These are phyloP conservation scores for Hypomesus transpacificus DNA, from an alignment of 2,113 vertebrate genomes.

Conservation along the genomic window DNA sequence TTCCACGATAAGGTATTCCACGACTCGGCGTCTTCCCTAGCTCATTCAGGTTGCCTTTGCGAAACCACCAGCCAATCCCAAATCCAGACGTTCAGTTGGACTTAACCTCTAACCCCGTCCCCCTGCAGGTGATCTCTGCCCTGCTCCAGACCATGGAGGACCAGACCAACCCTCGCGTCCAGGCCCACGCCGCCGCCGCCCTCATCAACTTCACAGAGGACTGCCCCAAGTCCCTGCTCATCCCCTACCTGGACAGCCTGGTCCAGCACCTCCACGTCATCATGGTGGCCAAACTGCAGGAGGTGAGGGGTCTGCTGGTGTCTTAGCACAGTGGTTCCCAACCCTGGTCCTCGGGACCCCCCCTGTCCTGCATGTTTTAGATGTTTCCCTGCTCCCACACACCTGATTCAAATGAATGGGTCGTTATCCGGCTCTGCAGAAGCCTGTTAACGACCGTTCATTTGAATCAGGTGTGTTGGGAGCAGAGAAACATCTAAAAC, in stretches of 20 bases:
- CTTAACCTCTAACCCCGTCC: not conserved
- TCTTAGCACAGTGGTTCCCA: no score
- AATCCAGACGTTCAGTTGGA: not conserved
- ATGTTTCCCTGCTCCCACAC: no score
- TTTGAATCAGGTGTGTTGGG: no score
- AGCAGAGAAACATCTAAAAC: no score
- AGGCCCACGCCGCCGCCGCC: constrained; percentile 94
- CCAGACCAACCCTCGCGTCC: constrained; percentile 92
- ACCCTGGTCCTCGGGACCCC: no score
- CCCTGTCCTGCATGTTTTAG: no score
- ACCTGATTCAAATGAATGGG: no score
- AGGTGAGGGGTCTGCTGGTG: constrained; percentile 67
- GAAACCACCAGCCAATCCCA: not conserved
- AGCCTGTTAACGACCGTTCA: no score
- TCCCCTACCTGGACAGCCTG: constrained; percentile 90
- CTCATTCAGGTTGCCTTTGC: not conserved
- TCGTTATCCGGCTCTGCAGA: no score
- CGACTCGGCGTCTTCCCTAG: not conserved
- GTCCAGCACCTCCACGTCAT: constrained; percentile 95
- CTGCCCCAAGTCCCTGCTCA: constrained; percentile 90
- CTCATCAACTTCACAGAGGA: constrained; percentile 99
- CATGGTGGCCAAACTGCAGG: constrained; percentile 95
- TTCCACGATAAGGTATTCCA: constrained; percentile 89
- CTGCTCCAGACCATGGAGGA: constrained; percentile 97
- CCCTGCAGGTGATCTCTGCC: constrained; percentile 85